Percentiles rank a stretch among this genome's conserved stretches.
Conservation (phyloP, 2,797 vertebrate genomes). For the Cirrhinus molitorella region DNA sequence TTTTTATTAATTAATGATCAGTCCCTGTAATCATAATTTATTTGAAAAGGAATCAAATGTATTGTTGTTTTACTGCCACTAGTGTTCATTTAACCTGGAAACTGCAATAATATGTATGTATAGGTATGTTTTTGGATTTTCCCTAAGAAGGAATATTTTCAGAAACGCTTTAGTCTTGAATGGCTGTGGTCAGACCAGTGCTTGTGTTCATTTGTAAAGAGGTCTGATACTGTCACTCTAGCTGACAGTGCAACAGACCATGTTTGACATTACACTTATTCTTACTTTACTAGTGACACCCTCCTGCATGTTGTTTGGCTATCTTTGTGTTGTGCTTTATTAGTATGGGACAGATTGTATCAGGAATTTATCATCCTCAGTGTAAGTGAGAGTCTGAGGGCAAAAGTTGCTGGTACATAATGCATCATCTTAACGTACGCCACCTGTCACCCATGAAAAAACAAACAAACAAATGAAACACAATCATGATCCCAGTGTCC, state of each 20-base stretch:
- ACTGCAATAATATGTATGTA: neutral
- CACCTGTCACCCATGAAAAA: neutral
- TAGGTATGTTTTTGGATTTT: neutral
- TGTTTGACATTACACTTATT: neutral
- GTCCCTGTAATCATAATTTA: neutral
- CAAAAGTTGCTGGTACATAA: constrained; percentile 31
- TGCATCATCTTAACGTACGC: constrained; percentile 5
- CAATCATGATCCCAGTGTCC: neutral
- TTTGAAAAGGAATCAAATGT: neutral
- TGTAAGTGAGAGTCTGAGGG: constrained; percentile 15
- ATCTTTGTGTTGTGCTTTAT: constrained; percentile 21
- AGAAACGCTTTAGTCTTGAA: neutral
- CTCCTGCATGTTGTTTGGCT: constrained; percentile 1
- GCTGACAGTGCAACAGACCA: neutral
- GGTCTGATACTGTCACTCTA: neutral
- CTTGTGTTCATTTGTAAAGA: neutral
- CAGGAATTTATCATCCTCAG: constrained; percentile 45
- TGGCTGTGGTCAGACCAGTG: neutral
- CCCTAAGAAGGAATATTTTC: neutral
- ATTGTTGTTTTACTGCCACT: neutral
- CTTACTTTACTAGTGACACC: constrained; percentile 9
- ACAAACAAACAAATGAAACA: neutral
- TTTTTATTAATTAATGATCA: neutral
- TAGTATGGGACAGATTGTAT: constrained; percentile 26
- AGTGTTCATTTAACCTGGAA: neutral